Base-by-base conservation (phyloP, 2,797 vertebrate genomes). In the Characodon lateralis region DNA sequence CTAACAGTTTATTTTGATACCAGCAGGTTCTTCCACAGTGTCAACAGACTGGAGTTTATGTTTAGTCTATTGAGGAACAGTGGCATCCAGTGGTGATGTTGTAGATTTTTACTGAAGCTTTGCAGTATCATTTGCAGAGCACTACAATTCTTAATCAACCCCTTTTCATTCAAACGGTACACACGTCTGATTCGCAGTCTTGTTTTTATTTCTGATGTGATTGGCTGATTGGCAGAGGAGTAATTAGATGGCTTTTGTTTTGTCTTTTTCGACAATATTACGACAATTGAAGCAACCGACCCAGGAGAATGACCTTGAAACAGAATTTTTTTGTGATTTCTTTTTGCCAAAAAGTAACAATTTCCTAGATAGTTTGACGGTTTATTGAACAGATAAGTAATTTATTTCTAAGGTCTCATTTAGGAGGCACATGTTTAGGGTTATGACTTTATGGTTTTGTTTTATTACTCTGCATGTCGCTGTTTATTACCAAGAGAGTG, bases 401-500 rank as follows among this genome's bases (percentile, higher is more conserved):
- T 61, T 53, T 53, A 78, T 80, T 61, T 41, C 80, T 74, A 66
- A 56, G 65, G 26, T 82, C 78, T 41, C 35, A 73, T 59, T 65
- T 87, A 43, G 18, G 24, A 48, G 12, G 53, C 71, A 26, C 39
- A 12, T 71, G 78, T 77, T 72, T 74, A 41, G 55, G 43, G 65
- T 41, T 31, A 46, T 28, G 51, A 61, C 50, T 31, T 18, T 6
- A 0, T 71, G 13, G 66, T 39, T 28, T 65, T 43, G 41, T 35
- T 58, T 31, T 75, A 48, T 65, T 39, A 35, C 7, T 83, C 31
- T 35, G 9, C 75, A 51, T 26, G 4, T 85, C 22, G 55, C 10
- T 80, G 50, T 56, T 78, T 26, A 51, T 9, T 18, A 73, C 22
- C 82, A 96, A 95, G 97, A 98, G 74, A 94, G 93, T 81, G 95